A percentile compares a stretch with the other conserved stretches of the same genome.
Conservation (phyloP, 2,113 vertebrate genomes). For the Phaethon lepturus region DNA sequence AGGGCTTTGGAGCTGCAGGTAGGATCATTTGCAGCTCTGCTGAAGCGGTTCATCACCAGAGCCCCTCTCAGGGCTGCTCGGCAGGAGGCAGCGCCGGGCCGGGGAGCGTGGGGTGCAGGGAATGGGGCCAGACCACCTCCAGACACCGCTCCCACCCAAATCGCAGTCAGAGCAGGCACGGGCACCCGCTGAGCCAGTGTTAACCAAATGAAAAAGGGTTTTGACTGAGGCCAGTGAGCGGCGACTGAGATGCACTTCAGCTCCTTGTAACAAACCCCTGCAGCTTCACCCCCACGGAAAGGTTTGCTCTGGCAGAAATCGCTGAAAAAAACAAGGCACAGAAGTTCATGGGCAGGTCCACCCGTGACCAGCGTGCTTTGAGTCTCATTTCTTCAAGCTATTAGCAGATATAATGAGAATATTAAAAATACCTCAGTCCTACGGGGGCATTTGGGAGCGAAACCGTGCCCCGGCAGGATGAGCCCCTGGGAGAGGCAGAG, state of each 20-base stretch:
- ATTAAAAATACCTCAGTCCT: not conserved
- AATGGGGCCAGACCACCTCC: not conserved
- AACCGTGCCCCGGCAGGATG: not conserved
- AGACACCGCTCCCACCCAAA: not conserved
- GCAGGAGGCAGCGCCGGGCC: fast-evolving
- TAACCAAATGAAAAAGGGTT: not conserved
- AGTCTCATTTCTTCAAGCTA: not conserved
- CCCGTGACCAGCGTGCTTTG: not conserved
- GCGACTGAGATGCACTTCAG: not conserved
- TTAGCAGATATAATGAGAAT: not conserved
- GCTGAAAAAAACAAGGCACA: not conserved
- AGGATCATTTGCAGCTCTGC: not conserved
- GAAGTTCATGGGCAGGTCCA: not conserved
- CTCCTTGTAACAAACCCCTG: not conserved
- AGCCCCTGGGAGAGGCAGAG: not conserved
- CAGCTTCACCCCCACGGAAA: not conserved
- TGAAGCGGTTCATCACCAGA: not conserved
- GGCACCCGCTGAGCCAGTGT: not conserved
- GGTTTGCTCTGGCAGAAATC: not conserved
- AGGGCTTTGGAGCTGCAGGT: not conserved
- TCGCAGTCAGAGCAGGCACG: not conserved
- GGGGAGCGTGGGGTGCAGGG: not conserved
- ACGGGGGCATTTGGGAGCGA: not conserved
- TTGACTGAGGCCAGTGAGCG: not conserved
- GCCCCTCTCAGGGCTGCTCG: not conserved